Conservation (phyloP, 2,888 invertebrate genomes). For the Acrobasis suavella region DNA sequence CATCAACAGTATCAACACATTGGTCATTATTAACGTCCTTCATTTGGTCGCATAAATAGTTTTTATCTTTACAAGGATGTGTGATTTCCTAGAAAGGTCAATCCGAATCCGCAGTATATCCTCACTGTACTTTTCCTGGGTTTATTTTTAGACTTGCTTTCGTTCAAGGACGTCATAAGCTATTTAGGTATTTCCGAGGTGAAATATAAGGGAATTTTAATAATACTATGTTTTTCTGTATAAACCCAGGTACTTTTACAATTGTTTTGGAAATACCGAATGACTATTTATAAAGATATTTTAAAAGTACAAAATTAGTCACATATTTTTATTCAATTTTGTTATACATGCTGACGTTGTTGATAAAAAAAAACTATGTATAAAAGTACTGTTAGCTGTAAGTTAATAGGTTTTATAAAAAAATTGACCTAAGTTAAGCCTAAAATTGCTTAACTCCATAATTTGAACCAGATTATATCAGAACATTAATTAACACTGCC, state of each 20-base stretch:
- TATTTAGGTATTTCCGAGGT: background rate
- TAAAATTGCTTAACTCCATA: no score
- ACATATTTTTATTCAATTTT: no score
- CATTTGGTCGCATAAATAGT: background rate
- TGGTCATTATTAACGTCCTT: background rate
- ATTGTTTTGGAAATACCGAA: conserved; percentile 4
- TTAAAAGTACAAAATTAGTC: no score
- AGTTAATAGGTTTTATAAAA: no score
- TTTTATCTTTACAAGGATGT: conserved; percentile 9
- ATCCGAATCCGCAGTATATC: background rate
- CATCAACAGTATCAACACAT: background rate
- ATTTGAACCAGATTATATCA: background rate
- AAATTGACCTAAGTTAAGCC: no score
- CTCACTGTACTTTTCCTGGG: conserved; percentile 7
- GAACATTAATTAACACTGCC: background rate
- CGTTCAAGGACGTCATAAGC: conserved; percentile 4
- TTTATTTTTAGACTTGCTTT: conserved; percentile 14
- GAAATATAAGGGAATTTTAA: conserved; percentile 3
- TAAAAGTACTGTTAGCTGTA: background rate
- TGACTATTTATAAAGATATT: background rate
- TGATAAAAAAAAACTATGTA: background rate
- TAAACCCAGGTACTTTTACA: no score
- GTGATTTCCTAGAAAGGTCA: conserved; percentile 18
- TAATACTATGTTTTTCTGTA: background rate
- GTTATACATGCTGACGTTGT: no score